Base-by-base conservation (phyloP, 2,113 vertebrate species). In the Eupsittula cactorum region DNA sequence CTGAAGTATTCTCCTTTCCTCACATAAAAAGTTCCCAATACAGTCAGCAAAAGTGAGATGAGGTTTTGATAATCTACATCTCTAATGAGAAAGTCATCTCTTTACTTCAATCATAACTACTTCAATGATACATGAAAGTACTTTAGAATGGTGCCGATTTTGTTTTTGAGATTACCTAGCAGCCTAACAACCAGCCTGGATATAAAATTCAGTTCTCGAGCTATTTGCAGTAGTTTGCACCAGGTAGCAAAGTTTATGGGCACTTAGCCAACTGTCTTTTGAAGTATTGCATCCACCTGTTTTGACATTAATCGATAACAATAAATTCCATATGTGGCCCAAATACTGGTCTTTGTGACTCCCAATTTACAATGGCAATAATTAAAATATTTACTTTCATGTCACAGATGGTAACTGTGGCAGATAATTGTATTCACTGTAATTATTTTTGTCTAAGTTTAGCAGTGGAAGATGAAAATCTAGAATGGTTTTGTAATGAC, bases 381-480 rank as follows among this genome's bases (percentile, higher is more conserved):
- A 96, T 95, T 93, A 92, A 96, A 95, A 86, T 91, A 41, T 94
- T 95, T 80, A 27, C 57, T 95, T 95, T 96, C 81, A 70, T 88
- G 62, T 81, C 94, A 69, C 96, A 96, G 93, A 96, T 97, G 96
- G 95, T 85, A 81, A 42, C 76, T 86, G 41, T 60, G 83, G 74
- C 64, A 93, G 96, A 79, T 93, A 79, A 97, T 93, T 93, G 63
- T 79, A 53, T 95, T 84, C 24, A 16, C 27, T 90, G 81, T 88
- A 95, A 96, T 96, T 96, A 96, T 94, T 96, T 92, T 90, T 50
- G 79, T 62, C 64, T 85, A 69, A 94, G 90, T 92, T 90, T 94
- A 94, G 65, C 62, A 86, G 41, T 16, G 44, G 71, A 97, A 93
- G 80, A 62, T 88, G 63, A 71, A 91, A 92, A 82, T 90, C 20